Evolutionary conservation across 2,797 vertebrate genomes (phyloP), one percentile per base, ranked within the genome.

Genomic region (Coregonus ussuriensis): DNA sequence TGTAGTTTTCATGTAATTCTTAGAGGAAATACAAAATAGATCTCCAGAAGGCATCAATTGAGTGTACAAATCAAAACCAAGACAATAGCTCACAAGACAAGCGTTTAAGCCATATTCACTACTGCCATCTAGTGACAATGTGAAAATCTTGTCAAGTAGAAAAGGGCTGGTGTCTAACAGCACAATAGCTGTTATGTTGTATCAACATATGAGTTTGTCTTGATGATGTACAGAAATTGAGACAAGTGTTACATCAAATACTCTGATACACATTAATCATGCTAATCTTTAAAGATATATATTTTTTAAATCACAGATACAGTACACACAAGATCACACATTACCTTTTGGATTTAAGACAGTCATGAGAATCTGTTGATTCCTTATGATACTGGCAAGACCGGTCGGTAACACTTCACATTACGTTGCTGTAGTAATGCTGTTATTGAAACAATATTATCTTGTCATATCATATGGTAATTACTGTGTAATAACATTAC

Each of bases 61-160:
- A 41, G 18, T 6, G 18, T 15, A 70, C 18, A 13, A 29, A 54
- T 59, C 16, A 67, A 33, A 33, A 31, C 31, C 33, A 59, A 31
- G 21, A 3, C 4, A 73, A 47, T 29, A 21, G 15, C 21, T 52
- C 63, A 74, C 25, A 47, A 70, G 6, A 3, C 7, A 47, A 9
- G 16, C 11, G 3, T 72, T 71, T 75, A 25, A 53, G 77, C 29
- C 51, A 79, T 77, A 82, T 76, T 85, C 85, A 81, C 85, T 92
- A 81, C 67, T 83, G 83, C 89, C 91, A 93, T 79, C 92, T 92
- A 89, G 89, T 90, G 93, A 81, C 0, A 6, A 72, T 53, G 41
- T 47, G 69, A 4, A 41, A 37, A 70, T 37, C 33, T 15, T n/a
- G 68, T 18, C 1, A 35, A 31, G 16, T 16, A 18, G 29, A 6